Evolutionary conservation across 2,797 vertebrate genomes (phyloP).

Genomic region (Falco concolor): DNA sequence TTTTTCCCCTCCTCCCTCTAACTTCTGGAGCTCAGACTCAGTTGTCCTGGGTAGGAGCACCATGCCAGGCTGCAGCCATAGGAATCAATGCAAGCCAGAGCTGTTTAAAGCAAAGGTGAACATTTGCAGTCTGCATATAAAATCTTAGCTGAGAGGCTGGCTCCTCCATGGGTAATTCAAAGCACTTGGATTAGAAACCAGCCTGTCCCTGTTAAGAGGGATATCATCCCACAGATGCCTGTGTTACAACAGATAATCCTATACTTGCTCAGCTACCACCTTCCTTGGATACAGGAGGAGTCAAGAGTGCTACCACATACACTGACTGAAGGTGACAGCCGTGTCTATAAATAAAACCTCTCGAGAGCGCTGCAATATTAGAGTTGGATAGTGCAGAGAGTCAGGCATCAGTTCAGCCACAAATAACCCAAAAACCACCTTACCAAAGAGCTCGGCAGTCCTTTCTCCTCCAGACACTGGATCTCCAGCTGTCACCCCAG

Average conservation of each 20-base stretch:
- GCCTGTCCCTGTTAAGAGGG: neutral
- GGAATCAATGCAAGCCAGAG: neutral
- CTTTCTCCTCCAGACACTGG: neutral
- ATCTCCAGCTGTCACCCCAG: neutral
- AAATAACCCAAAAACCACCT: neutral
- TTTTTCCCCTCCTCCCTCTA: too few relatives aligned
- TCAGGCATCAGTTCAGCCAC: neutral
- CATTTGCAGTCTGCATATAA: neutral
- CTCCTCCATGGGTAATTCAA: neutral
- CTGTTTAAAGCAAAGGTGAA: neutral
- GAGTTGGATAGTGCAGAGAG: neutral
- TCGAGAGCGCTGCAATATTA: neutral
- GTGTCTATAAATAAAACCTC: neutral
- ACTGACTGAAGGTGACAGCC: neutral
- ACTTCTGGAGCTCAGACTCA: neutral
- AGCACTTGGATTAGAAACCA: neutral
- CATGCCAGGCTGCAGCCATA: neutral
- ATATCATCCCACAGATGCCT: neutral
- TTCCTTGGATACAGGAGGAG: neutral
- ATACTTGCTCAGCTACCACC: neutral
- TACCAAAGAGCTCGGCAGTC: constrained; percentile 9
- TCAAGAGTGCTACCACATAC: neutral
- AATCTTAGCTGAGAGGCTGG: neutral
- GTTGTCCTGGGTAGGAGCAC: neutral
- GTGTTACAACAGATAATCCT: neutral